Evolutionary conservation across 2,797 vertebrate genomes (phyloP), one percentile per base, ranked within the genome.

Genomic region (Myotis vivesi): DNA sequence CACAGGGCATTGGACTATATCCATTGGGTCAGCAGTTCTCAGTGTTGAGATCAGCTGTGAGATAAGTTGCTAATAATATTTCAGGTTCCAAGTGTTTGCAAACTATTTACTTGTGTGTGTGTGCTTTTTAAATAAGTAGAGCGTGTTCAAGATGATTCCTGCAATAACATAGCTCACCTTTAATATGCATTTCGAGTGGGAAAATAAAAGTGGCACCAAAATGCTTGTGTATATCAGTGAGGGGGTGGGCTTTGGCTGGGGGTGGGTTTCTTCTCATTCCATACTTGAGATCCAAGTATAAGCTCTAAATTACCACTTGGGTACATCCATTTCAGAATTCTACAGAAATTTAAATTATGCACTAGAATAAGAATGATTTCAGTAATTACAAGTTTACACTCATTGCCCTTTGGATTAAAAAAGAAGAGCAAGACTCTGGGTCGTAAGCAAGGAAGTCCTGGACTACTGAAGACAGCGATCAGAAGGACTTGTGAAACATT

Each of bases 21-120:
- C 72, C 33, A 33, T 0, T 44, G 55, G 33, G 16, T 66, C 80
- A 89, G 22, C 46, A 19, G 38, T 89, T 72, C 91, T 92, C 66
- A 28, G 55, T 15, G 85, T 90, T 8, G 0, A 1, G 49, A 30
- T 81, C 72, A 82, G 33, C 46, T 73, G 30, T 81, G 71, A 75
- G n/a, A 55, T 30, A 10, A 64, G 20, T 76, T 94, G 83, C 72
- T 96, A 64, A 87, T 95, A 68, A 92, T 83, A 38, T 16, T 66
- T 95, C 11, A 57, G 53, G 19, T 86, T 91, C 71, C 46, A 71
- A 44, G 17, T 68, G 44, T 76, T 77, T 55, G 44, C 71, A 80
- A 57, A 41, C 9, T 71, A 7, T 76, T 81, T 93, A 59, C 72
- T 75, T 88, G 28, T 73, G 92, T 57, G n/a, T 75, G 76, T 68